Percentiles rank a stretch among this genome's conserved stretches.
phyloP scores from a whole-genome alignment of 64 coral and sea anemone genomes.

The Stylophora pistillata region DNA sequence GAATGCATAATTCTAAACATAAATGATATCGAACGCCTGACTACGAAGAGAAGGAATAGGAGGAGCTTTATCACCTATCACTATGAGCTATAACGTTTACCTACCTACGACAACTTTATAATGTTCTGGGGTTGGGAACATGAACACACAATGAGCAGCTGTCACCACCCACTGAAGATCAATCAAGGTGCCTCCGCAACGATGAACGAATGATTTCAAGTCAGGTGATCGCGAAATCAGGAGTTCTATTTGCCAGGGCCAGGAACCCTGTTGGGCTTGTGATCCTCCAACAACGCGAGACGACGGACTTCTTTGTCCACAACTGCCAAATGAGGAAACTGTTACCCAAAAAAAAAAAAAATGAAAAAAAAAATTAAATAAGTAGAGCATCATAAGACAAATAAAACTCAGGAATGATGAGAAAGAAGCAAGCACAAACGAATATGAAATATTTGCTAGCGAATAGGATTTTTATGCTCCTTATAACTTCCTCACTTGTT shows the following conservation, averaged over 20 bases:
- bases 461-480: no score
- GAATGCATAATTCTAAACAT: no score
- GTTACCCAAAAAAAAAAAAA: neutral
- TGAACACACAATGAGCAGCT: slow-evolving; percentile 59
- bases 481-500: no score
- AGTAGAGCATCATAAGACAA: neutral
- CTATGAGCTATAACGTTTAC: neutral
- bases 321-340: neutral
- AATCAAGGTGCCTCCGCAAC: slow-evolving; percentile 55
- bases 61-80: neutral
- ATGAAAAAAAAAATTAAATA: neutral
- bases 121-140: slow-evolving; percentile 11
- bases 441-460: no score
- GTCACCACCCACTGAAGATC: slow-evolving; percentile 52
- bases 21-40: no score
- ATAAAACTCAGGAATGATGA: no score
- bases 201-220: neutral
- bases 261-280: slow-evolving; percentile 23
- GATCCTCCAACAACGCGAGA: slow-evolving; percentile 41
- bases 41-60: neutral
- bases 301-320: neutral
- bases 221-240: neutral
- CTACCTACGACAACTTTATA: slow-evolving; percentile 70
- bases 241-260: slow-evolving; percentile 78
- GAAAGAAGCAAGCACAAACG: no score